A percentile compares a stretch with the other conserved stretches of the same genome.
phyloP scores from a whole-genome alignment of 35 echinoderm and acorn worm species.

The Holothuria glaberrima region DNA sequence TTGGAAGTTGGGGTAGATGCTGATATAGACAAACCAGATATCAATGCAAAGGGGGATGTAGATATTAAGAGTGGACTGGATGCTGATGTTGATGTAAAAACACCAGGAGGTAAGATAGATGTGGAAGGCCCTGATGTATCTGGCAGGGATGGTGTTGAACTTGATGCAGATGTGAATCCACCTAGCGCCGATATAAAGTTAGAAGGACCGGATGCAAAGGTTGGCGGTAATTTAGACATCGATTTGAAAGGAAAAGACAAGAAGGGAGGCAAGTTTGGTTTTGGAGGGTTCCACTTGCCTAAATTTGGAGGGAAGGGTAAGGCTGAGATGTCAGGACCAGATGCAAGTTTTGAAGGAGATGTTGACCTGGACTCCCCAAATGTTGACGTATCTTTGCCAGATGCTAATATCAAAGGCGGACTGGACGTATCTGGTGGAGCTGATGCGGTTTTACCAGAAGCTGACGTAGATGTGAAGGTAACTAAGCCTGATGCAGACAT shows the following conservation, averaged over 20 bases:
- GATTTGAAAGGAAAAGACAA: conserved; percentile 52
- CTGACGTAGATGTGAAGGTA: conserved; percentile 35
- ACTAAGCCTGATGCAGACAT: conserved; percentile 60
- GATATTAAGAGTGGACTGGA: conserved; percentile 18
- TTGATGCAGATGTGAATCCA: conserved; percentile 16
- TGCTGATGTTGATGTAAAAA: conserved; percentile 43
- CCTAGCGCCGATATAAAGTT: conserved; percentile 47
- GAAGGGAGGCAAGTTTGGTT: not conserved
- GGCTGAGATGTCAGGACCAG: conserved; percentile 27
- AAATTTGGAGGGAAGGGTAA: conserved; percentile 43
- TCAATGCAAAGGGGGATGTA: conserved; percentile 43
- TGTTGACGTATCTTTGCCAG: conserved; percentile 45
- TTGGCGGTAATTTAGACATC: conserved; percentile 44
- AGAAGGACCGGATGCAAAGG: conserved; percentile 14
- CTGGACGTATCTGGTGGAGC: conserved; percentile 28
- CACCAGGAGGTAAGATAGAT: conserved; percentile 49
- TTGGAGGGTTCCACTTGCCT: conserved; percentile 48
- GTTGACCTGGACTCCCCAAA: conserved; percentile 5
- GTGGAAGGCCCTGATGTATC: conserved; percentile 56
- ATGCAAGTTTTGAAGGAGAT: conserved; percentile 4
- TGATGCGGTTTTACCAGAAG: conserved; percentile 39
- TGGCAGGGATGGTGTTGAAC: conserved; percentile 26
- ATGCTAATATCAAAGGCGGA: conserved; percentile 54
- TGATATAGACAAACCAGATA: not conserved
- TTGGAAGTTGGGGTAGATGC: not conserved